These are phyloP conservation scores for Hypolimnas misippus DNA, from an alignment of 2,888 invertebrate species.

Conservation along the genomic window DNA sequence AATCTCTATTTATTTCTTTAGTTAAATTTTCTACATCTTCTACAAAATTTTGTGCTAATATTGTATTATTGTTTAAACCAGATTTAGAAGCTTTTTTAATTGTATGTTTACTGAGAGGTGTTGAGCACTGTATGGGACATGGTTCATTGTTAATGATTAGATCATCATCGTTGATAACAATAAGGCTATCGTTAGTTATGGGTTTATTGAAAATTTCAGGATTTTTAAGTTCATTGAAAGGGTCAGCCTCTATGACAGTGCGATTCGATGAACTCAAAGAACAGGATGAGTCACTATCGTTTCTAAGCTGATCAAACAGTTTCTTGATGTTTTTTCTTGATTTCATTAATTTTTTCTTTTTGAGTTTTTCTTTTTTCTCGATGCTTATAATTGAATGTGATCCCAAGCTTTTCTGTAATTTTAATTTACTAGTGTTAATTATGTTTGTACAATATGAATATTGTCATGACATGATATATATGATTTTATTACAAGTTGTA, in stretches of 20 bases:
- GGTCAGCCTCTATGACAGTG: conserved; percentile 50
- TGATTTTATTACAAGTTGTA: neutral
- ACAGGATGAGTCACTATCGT: conserved; percentile 40
- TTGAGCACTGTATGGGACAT: conserved; percentile 57
- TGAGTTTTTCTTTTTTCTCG: conserved; percentile 47
- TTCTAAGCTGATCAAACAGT: conserved; percentile 50
- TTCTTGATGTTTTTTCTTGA: conserved; percentile 49
- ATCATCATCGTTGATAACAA: conserved; percentile 55
- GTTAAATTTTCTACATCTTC: conserved; percentile 54
- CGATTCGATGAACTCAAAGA: conserved; percentile 29
- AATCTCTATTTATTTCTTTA: conserved; percentile 60
- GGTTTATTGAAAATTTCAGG: conserved; percentile 29
- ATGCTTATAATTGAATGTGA: conserved; percentile 17
- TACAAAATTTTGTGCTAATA: conserved; percentile 43
- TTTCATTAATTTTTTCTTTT: conserved; percentile 43
- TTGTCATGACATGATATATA: no score
- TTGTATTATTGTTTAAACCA: conserved; percentile 41
- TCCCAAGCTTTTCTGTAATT: conserved; percentile 25
- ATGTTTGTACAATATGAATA: neutral
- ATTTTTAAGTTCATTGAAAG: conserved; percentile 25
- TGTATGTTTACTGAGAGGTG: conserved; percentile 50
- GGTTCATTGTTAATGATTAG: conserved; percentile 37
- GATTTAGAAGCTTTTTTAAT: conserved; percentile 14
- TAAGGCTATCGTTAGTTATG: conserved; percentile 37
- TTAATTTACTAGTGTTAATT: neutral